Evolutionary conservation across 2,113 vertebrate species (phyloP).

Genomic region (Lipotes vexillifer): DNA sequence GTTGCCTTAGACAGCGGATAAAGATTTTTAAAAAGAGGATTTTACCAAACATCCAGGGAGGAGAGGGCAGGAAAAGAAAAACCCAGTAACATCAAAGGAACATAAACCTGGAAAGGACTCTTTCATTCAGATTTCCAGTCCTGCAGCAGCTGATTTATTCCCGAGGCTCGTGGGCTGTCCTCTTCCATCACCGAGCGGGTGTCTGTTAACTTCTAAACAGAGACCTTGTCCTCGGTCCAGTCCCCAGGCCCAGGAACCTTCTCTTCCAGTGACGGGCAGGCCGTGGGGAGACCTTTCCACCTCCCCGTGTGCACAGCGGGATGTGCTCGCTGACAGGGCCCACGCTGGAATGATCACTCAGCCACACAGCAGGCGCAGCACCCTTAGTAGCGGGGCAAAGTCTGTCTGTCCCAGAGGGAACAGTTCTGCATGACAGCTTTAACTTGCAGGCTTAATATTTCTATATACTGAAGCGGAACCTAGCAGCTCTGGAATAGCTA

Average conservation of each 20-base stretch:
- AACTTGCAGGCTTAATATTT: slow-evolving; percentile 34
- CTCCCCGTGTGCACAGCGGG: rapidly evolving
- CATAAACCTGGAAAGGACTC: neutral
- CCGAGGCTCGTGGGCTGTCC: neutral
- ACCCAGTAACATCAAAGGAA: neutral
- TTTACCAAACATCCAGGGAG: neutral
- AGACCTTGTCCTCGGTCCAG: neutral
- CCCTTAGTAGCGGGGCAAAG: neutral
- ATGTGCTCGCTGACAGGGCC: neutral
- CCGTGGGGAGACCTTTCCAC: neutral
- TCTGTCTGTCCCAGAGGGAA: slow-evolving; percentile 33
- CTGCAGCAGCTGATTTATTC: neutral
- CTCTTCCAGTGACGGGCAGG: neutral
- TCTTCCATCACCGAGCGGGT: neutral
- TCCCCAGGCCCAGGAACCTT: neutral
- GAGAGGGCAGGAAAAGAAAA: neutral
- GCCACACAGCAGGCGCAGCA: neutral
- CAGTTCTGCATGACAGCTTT: slow-evolving; percentile 30
- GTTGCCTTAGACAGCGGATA: neutral
- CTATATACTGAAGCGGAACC: slow-evolving; percentile 7
- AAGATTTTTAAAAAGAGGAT: neutral
- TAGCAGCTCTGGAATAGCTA: slow-evolving; percentile 20
- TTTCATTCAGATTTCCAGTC: neutral
- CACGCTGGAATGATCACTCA: neutral
- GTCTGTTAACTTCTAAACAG: neutral